Conservation (phyloP, 1,140 invertebrate genomes). For the Habropoda laboriosa region DNA sequence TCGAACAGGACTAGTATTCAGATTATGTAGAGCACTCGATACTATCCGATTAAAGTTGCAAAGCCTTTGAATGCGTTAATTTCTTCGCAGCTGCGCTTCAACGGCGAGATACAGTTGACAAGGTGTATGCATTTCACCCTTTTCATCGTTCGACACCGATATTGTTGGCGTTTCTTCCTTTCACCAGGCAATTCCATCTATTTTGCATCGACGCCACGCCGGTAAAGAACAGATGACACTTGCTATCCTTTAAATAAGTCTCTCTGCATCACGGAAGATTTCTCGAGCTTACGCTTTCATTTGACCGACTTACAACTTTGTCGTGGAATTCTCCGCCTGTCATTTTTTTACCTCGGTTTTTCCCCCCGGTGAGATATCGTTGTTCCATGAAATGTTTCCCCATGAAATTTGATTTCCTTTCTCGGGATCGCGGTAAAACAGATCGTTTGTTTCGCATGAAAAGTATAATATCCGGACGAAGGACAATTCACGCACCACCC, state of each 20-base stretch:
- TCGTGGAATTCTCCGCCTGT: not conserved
- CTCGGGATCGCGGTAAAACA: not conserved
- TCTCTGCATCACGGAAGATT: not conserved
- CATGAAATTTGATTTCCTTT: not conserved
- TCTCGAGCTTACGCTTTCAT: not conserved
- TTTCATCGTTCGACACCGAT: not conserved
- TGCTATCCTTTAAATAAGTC: constrained; percentile 8
- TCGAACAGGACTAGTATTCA: too few species aligned
- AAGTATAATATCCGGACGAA: not conserved
- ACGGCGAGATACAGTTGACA: not conserved
- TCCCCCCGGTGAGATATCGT: not conserved
- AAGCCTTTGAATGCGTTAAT: not conserved
- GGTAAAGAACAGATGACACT: not conserved
- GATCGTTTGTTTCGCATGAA: not conserved
- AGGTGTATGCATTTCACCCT: not conserved
- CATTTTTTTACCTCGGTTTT: not conserved
- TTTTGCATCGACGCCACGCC: not conserved
- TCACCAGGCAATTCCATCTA: not conserved
- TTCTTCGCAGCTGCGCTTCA: not conserved
- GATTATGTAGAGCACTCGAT: too few species aligned
- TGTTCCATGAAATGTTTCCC: not conserved
- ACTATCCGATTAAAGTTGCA: not conserved
- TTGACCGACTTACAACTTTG: constrained; percentile 4
- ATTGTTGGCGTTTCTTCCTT: not conserved
- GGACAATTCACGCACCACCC: not conserved